A percentile compares a stretch with the other conserved stretches of the same genome.
Conservation (phyloP, 2,113 vertebrate genomes). For the Pungitius pungitius region DNA sequence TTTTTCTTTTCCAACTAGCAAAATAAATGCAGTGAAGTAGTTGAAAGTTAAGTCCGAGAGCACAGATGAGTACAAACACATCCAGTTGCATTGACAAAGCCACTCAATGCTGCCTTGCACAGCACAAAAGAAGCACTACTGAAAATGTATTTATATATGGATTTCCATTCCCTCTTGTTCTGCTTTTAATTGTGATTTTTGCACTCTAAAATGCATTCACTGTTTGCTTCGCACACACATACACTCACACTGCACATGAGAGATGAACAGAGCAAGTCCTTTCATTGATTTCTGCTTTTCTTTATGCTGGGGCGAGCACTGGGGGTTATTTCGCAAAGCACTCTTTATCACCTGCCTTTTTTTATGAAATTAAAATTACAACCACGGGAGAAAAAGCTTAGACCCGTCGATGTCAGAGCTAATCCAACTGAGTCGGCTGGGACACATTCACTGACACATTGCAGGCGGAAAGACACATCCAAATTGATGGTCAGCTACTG, state of each 20-base stretch:
- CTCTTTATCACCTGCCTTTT: slow-evolving; percentile 46
- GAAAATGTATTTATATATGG: slow-evolving; percentile 41
- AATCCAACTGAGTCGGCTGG: slow-evolving; percentile 8
- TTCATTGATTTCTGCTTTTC: slow-evolving; percentile 64
- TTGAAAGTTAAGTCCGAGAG: slow-evolving; percentile 39
- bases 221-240: slow-evolving; percentile 13
- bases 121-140: slow-evolving; percentile 40
- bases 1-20: slow-evolving; percentile 28
- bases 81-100: slow-evolving; percentile 29
- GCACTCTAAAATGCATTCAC: slow-evolving; percentile 11
- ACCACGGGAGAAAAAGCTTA: slow-evolving; percentile 49
- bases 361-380: slow-evolving; percentile 66
- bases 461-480: slow-evolving; percentile 2
- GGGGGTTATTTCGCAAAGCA: slow-evolving; percentile 51
- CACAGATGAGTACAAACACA: slow-evolving; percentile 28
- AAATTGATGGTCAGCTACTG: slow-evolving; percentile 10
- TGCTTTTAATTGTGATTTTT: slow-evolving; percentile 58
- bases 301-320: slow-evolving; percentile 48
- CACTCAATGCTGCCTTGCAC: slow-evolving; percentile 35
- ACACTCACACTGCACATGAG: slow-evolving; percentile 12
- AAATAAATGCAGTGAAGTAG: slow-evolving; percentile 4
- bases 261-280: slow-evolving; percentile 41
- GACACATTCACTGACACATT: slow-evolving; percentile 13
- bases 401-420: slow-evolving; percentile 6
- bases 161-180: slow-evolving; percentile 42